These are phyloP conservation scores for Caloenas nicobarica DNA, from an alignment of 2,113 vertebrate species.

Conservation along the genomic window DNA sequence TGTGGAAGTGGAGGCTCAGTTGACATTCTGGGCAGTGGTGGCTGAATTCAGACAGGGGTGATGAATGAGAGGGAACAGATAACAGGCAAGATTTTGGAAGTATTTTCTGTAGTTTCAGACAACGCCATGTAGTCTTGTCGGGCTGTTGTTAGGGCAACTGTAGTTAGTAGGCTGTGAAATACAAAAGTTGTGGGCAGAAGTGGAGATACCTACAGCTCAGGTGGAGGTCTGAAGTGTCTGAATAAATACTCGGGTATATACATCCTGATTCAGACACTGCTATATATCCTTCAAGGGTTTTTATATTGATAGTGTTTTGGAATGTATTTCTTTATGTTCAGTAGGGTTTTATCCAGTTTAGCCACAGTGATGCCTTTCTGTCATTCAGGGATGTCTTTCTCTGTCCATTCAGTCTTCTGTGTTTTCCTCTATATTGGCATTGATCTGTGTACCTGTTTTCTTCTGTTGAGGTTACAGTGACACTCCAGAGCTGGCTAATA, in stretches of 20 bases:
- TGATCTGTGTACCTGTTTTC: not conserved
- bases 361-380: not conserved
- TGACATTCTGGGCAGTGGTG: not conserved
- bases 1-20: not conserved
- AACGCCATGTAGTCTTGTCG: not conserved
- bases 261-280: not conserved
- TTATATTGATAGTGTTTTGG: not conserved
- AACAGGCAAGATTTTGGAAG: not conserved
- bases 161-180: not conserved
- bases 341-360: not conserved
- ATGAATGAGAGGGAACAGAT: not conserved
- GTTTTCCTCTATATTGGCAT: not conserved
- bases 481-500: not conserved
- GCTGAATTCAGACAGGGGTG: not conserved
- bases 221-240: not conserved
- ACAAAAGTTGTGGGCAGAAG: not conserved
- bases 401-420: rapidly evolving
- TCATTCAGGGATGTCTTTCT: not conserved
- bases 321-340: not conserved
- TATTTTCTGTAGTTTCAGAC: not conserved
- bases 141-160: not conserved
- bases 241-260: not conserved
- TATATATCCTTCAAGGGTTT: not conserved
- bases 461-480: not conserved
- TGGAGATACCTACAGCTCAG: rapidly evolving